Base-by-base conservation (phyloP, 2,888 invertebrate genomes). In the Drosophila incognita region DNA sequence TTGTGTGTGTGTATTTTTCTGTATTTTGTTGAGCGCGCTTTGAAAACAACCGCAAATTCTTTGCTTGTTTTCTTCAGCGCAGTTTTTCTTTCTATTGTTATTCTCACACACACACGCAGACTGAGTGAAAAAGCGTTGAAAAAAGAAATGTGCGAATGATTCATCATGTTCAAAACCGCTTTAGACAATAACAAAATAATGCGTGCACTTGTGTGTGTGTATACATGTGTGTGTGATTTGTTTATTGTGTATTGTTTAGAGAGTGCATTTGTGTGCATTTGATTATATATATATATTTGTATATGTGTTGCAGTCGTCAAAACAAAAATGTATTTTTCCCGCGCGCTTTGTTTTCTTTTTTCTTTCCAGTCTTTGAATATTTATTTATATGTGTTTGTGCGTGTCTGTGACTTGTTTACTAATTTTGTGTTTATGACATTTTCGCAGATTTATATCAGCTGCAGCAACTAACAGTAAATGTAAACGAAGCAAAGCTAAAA, bases 371-470 rank as follows among this genome's bases (percentile, higher is more conserved):
- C 21, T 49, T 38, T 48, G 59, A n/a, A 29, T 18, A 29, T 67
- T 49, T 36, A 29, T 49, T 46, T 35, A 35, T 15, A 54, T 36
- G 54, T 52, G 48, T 49, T 36, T 67, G 57, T 59, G 59, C 61
- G 60, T 68, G 67, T 35, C 59, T 80, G 80, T 78, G n/a, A 38
- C n/a, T 82, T 85, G 90, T 89, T 85, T 87, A 85, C 83, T 42
- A 85, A 73, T 87, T 67, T 68, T 54, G 67, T 72, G 71, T 89
- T 76, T 69, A 77, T 73, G 56, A 68, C 56, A 65, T 83, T 65
- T 79, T 83, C 69, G 69, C 79, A 90, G 90, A 81, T 81, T 76
- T 76, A 70, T 81, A 89, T 79, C 75, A 77, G 70, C 77, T 65
- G 74, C 69, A 61, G 52, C 72, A 67, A 62, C 40, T 57, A 77